These are phyloP conservation scores for Nematostella vectensis DNA, from an alignment of 92 coral and sea anemone genomes.

Conservation along the genomic window DNA sequence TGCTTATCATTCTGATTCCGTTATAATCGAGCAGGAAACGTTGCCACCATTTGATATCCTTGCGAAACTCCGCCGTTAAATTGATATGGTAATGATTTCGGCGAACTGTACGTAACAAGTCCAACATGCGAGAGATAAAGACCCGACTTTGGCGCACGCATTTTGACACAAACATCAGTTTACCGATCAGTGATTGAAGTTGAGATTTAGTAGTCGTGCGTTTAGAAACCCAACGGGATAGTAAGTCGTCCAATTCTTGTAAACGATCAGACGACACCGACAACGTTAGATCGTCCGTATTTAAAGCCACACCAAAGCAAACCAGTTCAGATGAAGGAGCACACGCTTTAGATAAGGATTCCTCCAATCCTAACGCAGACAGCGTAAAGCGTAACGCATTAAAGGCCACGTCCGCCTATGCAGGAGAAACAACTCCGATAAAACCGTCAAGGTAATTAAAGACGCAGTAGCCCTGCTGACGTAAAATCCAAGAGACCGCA, in stretches of 20 bases:
- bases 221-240: constrained; percentile 4
- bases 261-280: constrained; percentile 17
- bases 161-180: constrained; percentile 28
- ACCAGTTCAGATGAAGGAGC: constrained; percentile 9
- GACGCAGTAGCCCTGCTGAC: constrained; percentile 3
- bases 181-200: constrained; percentile 31
- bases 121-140: constrained; percentile 23
- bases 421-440: constrained; percentile 11
- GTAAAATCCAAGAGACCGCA: constrained; percentile 15
- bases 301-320: constrained; percentile 28
- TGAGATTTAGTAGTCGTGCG: constrained; percentile 8
- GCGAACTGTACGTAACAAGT: constrained; percentile 1
- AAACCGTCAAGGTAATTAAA: constrained; percentile 43
- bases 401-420: background rate
- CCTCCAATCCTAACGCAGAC: constrained; percentile 14
- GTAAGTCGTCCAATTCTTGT: constrained; percentile 11
- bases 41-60: constrained; percentile 32
- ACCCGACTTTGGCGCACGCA: constrained; percentile 35
- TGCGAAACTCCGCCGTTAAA: constrained; percentile 20
- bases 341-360: constrained; percentile 25
- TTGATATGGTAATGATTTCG: constrained; percentile 26
- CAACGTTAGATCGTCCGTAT: constrained; percentile 17
- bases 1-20: constrained; percentile 17
- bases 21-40: constrained; percentile 23
- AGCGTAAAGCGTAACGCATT: constrained; percentile 1